Evolutionary conservation across 2,113 vertebrate species (phyloP).

Genomic region (Gymnogyps californianus): DNA sequence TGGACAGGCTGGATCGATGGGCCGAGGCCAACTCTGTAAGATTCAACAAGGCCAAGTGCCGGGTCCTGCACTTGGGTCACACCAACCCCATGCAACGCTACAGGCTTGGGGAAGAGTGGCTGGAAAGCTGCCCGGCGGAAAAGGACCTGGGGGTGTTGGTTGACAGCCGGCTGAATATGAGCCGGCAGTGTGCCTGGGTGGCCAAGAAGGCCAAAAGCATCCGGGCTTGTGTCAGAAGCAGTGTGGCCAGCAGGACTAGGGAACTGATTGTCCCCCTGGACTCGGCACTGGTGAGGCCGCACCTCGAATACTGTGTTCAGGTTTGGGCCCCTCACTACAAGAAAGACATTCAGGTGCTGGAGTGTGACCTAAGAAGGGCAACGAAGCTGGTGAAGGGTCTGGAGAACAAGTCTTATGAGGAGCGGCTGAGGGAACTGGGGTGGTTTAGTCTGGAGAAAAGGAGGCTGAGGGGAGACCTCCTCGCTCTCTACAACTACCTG

Average conservation of each 20-base stretch:
- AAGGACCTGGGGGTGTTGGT: neutral
- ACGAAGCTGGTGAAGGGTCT: too few relatives aligned
- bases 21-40: neutral
- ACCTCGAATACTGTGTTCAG: too few relatives aligned
- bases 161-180: neutral
- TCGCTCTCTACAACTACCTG: too few relatives aligned
- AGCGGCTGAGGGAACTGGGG: too few relatives aligned
- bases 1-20: neutral
- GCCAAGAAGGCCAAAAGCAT: neutral
- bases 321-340: too few relatives aligned
- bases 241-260: neutral
- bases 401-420: too few relatives aligned
- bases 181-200: neutral
- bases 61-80: neutral
- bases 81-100: neutral
- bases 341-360: too few relatives aligned
- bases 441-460: too few relatives aligned
- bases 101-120: neutral
- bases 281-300: neutral
- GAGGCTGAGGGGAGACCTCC: too few relatives aligned
- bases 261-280: neutral
- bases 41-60: neutral
- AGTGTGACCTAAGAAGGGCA: too few relatives aligned
- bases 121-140: neutral
- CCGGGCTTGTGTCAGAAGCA: neutral